A percentile compares a stretch with the other conserved stretches of the same genome.
Evolutionary conservation across 2,888 invertebrate species (phyloP).

Genomic region (Zeuzera pyrina): DNA sequence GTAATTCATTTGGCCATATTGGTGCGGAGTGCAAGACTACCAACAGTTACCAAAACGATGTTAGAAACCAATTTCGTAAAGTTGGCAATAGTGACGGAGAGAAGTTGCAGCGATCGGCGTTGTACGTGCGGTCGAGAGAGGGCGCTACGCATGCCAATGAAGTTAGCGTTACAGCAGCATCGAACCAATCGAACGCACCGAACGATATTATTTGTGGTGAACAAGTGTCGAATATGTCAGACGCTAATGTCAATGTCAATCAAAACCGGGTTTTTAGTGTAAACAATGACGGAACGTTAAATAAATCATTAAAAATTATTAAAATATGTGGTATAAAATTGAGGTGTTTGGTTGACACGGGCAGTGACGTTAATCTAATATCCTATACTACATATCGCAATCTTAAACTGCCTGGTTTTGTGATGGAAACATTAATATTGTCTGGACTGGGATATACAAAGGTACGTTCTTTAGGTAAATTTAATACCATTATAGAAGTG

Average conservation of each 20-base stretch:
- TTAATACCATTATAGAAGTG: background rate
- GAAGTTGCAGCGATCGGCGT: no score
- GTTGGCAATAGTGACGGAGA: no score
- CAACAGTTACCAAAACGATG: background rate
- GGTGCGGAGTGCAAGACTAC: slow-evolving; percentile 2
- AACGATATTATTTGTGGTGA: no score
- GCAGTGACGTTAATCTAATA: slow-evolving; percentile 5
- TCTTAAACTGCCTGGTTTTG: background rate
- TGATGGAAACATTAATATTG: background rate
- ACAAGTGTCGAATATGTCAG: no score
- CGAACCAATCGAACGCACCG: background rate
- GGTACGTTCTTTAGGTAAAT: background rate
- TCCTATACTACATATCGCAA: background rate
- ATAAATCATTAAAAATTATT: slow-evolving; percentile 1
- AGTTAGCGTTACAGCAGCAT: background rate
- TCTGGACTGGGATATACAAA: background rate
- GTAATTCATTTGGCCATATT: slow-evolving; percentile 13
- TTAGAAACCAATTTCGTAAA: no score
- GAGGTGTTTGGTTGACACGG: slow-evolving; percentile 5
- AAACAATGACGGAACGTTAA: background rate
- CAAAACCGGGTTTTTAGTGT: background rate
- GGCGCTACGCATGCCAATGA: background rate
- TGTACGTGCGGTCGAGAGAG: no score
- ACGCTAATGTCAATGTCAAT: no score
- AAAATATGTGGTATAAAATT: slow-evolving; percentile 1